These are phyloP conservation scores for Eristalis arbustorum DNA, from an alignment of 2,888 invertebrate genomes.

Conservation along the genomic window DNA sequence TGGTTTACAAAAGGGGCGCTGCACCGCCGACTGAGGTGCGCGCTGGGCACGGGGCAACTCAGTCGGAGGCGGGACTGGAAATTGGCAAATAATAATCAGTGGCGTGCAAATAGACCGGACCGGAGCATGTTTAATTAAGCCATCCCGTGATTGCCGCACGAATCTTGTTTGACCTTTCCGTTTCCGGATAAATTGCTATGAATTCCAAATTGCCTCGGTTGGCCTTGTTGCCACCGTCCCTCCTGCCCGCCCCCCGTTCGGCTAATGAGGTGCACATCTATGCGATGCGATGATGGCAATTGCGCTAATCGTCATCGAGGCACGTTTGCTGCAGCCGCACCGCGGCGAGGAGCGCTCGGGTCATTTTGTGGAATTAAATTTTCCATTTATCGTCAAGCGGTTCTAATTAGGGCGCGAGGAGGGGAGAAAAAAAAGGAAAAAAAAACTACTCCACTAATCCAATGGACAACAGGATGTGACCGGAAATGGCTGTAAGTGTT, in stretches of 20 bases:
- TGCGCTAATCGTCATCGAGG: slow-evolving; percentile 41
- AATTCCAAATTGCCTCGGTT: background rate
- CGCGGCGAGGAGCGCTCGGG: too few species aligned
- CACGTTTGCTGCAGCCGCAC: too few species aligned
- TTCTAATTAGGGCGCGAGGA: slow-evolving; percentile 49
- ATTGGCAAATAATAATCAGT: slow-evolving; percentile 28
- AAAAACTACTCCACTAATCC: slow-evolving; percentile 22
- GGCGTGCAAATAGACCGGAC: slow-evolving; percentile 35
- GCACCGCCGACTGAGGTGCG: background rate
- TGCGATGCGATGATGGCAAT: slow-evolving; percentile 12
- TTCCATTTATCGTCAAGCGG: slow-evolving; percentile 53
- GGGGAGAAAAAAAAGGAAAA: background rate
- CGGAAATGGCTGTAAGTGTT: background rate
- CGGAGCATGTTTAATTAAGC: slow-evolving; percentile 64
- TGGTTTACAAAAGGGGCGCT: background rate
- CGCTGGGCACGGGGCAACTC: too few species aligned
- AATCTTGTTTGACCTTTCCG: slow-evolving; percentile 65
- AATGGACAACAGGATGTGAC: slow-evolving; percentile 3
- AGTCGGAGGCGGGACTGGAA: background rate
- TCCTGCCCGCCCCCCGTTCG: background rate
- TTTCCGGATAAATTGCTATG: slow-evolving; percentile 48
- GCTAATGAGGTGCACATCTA: slow-evolving; percentile 38
- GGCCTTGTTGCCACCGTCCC: background rate
- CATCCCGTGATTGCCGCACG: slow-evolving; percentile 57
- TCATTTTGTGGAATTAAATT: slow-evolving; percentile 57